Percentiles rank a stretch among this genome's conserved stretches.
These are phyloP conservation scores for Cinclus mexicanus DNA, from an alignment of 2,113 vertebrate species.

Conservation along the genomic window DNA sequence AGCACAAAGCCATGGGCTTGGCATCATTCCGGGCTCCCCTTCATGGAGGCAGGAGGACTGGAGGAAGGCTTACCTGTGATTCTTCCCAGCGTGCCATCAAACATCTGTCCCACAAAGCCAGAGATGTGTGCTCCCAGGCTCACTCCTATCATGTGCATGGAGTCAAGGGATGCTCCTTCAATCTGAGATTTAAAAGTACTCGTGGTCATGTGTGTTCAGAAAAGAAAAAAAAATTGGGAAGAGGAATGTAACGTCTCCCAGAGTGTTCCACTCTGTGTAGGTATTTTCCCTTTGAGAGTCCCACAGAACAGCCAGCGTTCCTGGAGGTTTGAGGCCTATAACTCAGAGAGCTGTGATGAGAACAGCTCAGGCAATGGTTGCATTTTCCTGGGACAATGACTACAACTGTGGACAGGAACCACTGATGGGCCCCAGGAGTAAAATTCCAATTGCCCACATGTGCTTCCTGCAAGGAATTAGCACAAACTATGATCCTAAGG, in stretches of 20 bases:
- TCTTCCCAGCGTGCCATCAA: conserved; percentile 83
- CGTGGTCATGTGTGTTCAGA: not conserved
- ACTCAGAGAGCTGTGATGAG: not conserved
- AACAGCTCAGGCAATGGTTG: not conserved
- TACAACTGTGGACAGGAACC: not conserved
- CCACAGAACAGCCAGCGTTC: not conserved
- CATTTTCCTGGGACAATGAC: not conserved
- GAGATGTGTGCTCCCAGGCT: conserved; percentile 93
- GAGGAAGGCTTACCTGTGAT: conserved; percentile 84
- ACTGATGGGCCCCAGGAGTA: not conserved
- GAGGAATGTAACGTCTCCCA: not conserved
- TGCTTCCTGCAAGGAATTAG: not conserved
- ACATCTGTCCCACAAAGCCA: conserved; percentile 88
- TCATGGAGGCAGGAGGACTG: fast-evolving
- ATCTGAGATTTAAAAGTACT: conserved; percentile 68
- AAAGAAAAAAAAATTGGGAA: not conserved
- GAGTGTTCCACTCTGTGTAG: not conserved
- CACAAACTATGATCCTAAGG: not conserved
- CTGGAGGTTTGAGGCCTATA: fast-evolving
- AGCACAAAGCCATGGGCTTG: not conserved
- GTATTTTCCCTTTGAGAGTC: not conserved
- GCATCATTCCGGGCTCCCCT: fast-evolving
- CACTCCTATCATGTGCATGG: conserved; percentile 89
- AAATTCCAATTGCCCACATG: not conserved
- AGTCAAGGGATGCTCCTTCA: conserved; percentile 80